A percentile compares a stretch with the other conserved stretches of the same genome.
Conservation (phyloP, 2,888 invertebrate genomes). For the Oligia fasciuncula region DNA sequence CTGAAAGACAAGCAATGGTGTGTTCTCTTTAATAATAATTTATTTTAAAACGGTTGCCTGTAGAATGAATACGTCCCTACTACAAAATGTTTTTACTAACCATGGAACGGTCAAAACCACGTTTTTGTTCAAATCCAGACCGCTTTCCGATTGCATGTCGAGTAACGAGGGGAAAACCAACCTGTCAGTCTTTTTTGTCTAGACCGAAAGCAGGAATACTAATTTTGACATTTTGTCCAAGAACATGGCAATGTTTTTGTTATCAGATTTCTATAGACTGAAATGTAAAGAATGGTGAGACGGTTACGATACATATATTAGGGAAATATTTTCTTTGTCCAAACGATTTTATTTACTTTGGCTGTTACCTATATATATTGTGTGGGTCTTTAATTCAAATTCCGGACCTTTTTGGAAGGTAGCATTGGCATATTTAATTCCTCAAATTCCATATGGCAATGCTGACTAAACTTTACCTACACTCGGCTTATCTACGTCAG, state of each 20-base stretch:
- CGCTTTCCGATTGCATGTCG: conserved; percentile 52
- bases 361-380: background rate
- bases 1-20: too few species aligned
- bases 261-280: conserved; percentile 15
- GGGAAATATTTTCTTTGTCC: background rate
- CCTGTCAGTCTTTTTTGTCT: conserved; percentile 49
- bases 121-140: conserved; percentile 30
- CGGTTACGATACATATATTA: conserved; percentile 20
- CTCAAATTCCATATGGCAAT: background rate
- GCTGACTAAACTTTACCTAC: background rate
- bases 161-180: conserved; percentile 40
- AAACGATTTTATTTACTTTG: background rate
- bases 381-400: background rate
- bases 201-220: conserved; percentile 58
- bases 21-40: background rate
- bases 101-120: background rate
- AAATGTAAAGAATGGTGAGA: background rate
- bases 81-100: conserved; percentile 6
- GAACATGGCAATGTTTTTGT: conserved; percentile 37
- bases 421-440: background rate
- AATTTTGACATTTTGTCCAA: conserved; percentile 53
- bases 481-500: background rate
- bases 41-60: background rate
- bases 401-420: background rate
- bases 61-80: background rate